Conservation (phyloP, 2,888 invertebrate species). For the Thymelicus lineola region DNA sequence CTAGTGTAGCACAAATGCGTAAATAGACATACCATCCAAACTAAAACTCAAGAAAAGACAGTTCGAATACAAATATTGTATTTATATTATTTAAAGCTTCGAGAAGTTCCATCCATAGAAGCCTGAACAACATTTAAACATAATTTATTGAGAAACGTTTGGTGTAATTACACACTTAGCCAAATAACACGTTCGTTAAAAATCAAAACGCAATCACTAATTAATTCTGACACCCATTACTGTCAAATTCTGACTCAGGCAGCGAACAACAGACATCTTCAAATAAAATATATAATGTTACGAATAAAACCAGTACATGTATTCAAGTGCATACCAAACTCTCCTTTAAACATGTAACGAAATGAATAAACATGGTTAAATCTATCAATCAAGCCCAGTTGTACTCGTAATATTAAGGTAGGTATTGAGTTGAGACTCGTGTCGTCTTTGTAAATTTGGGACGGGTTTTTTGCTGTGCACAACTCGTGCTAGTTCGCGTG, state of each 20-base stretch:
- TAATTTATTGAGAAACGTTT: too few relatives aligned
- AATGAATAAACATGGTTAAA: conserved; percentile 38
- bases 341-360: conserved; percentile 26
- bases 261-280: conserved; percentile 2
- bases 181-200: not conserved
- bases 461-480: conserved; percentile 9
- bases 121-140: too few relatives aligned
- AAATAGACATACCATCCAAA: too few relatives aligned
- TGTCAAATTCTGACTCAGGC: conserved; percentile 18
- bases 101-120: too few relatives aligned
- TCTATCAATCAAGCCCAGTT: conserved; percentile 30
- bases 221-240: conserved; percentile 34
- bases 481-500: not conserved
- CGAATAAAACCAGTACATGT: conserved; percentile 23
- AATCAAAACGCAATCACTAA: conserved; percentile 19
- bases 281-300: conserved; percentile 30
- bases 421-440: conserved; percentile 25
- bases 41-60: too few relatives aligned
- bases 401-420: conserved; percentile 31
- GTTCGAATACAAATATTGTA: too few relatives aligned
- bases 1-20: too few relatives aligned
- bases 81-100: too few relatives aligned
- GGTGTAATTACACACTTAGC: too few relatives aligned
- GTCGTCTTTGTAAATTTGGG: conserved; percentile 39
- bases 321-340: conserved; percentile 28